Evolutionary conservation across 2,888 invertebrate species (phyloP).

Genomic region (Philereme vetulata): DNA sequence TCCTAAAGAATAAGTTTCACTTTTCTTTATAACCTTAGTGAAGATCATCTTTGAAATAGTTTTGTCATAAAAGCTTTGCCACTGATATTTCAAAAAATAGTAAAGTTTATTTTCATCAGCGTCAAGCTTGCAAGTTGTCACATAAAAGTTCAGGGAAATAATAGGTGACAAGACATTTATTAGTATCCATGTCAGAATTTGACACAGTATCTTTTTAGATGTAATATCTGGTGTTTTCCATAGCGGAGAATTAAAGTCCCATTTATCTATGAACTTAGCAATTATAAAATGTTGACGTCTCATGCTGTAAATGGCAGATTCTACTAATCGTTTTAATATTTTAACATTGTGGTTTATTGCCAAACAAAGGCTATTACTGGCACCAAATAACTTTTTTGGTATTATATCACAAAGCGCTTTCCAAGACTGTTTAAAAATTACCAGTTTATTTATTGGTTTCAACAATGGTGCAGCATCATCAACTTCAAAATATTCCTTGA

Average conservation of each 20-base stretch:
- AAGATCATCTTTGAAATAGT: conserved; percentile 61
- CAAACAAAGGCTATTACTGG: conserved; percentile 43
- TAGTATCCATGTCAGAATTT: conserved; percentile 60
- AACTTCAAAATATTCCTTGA: conserved; percentile 54
- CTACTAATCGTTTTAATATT: conserved; percentile 58
- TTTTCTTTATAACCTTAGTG: conserved; percentile 59
- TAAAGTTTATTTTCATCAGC: conserved; percentile 71
- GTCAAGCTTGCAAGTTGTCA: conserved; percentile 72
- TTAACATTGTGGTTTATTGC: conserved; percentile 53
- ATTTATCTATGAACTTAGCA: conserved; percentile 51
- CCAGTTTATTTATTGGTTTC: conserved; percentile 53
- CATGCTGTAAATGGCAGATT: conserved; percentile 64
- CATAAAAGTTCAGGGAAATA: conserved; percentile 71
- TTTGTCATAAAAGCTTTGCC: conserved; percentile 76
- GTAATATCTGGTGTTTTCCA: conserved; percentile 50
- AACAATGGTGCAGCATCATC: conserved; percentile 40
- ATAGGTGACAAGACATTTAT: conserved; percentile 66
- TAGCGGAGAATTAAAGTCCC: conserved; percentile 55
- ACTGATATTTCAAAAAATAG: conserved; percentile 71
- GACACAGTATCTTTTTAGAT: conserved; percentile 46
- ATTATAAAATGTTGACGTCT: conserved; percentile 64
- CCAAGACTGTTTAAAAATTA: conserved; percentile 55
- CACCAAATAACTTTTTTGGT: conserved; percentile 62
- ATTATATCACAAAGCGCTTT: conserved; percentile 59
- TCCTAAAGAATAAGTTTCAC: conserved; percentile 53